Base-by-base conservation (phyloP, 2,888 invertebrate species). In the Agrenia bidenticulata region DNA sequence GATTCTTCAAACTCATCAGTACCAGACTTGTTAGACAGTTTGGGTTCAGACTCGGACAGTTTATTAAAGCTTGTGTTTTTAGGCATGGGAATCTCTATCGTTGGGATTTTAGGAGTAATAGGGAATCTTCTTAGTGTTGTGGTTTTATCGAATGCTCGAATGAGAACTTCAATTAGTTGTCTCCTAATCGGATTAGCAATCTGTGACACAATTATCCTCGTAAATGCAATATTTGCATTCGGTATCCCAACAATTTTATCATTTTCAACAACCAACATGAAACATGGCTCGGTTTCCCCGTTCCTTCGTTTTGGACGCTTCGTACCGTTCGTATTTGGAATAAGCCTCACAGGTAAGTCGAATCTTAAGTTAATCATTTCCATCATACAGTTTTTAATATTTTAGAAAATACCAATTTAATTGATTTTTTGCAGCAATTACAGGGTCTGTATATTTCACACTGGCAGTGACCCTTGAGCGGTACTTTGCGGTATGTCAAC, bases 101-200 rank as follows among this genome's bases (percentile, higher is more conserved):
- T 63, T 2, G 32, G 65, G n/a, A 49, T 89, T 26, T 87, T 89
- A 77, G 96, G 95, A 9, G 85, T 94, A 67, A 84, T 92, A 51
- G 95, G 95, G 72, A 96, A 95, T 81, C 85, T 90, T 66, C 88
- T 95, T 60, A 89, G 94, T 42, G 90, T 92, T 85, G 87, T 94
- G 68, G 93, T 94, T 77, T 83, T 94, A 56, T 90, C 92, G 63
- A 86, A 94, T 61, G 93, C 94, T 27, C 89, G 94, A 81, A 96
- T 97, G 96, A 87, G 92, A 77, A 94, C 93, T 66, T 94, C 95
- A 78, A 92, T 95, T 78, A 96, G 96, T 82, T 92, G 93, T 80
- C 86, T 96, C 78, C 85, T 98, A 68, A 91, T 94, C 72, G 94
- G 94, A 7, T 84, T 97, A 76, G 95, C 96, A 21, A 85, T 92